phyloP scores from a whole-genome alignment of 2,888 invertebrate species.

The Andrena bicolor region DNA sequence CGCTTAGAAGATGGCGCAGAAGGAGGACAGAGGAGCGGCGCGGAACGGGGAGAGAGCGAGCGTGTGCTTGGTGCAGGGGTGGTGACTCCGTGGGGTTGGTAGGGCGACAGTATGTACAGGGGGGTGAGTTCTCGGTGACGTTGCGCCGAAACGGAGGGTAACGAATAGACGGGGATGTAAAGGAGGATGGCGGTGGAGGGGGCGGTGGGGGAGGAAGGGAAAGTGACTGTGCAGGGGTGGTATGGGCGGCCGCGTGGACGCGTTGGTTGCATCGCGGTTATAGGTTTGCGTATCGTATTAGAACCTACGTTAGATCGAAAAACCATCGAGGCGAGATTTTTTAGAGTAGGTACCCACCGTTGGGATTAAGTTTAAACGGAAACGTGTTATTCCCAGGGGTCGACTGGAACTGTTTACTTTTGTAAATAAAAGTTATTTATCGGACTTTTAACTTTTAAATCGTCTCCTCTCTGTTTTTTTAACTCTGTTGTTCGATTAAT shows the following conservation, averaged over 20 bases:
- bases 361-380: no score
- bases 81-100: conserved; percentile 58
- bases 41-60: conserved; percentile 31
- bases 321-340: not conserved
- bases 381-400: no score
- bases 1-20: conserved; percentile 55
- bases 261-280: conserved; percentile 57
- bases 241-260: conserved; percentile 26
- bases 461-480: no score
- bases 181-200: conserved; percentile 27
- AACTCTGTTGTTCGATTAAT: no score
- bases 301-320: conserved; percentile 41
- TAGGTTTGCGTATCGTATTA: conserved; percentile 39
- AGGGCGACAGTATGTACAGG: conserved; percentile 31
- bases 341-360: not conserved
- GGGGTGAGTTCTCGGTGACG: conserved; percentile 56
- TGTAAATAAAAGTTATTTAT: no score
- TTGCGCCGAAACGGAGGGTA: conserved; percentile 64
- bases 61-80: conserved; percentile 43
- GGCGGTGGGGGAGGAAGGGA: conserved; percentile 20
- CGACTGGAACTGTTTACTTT: no score
- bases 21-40: conserved; percentile 44
- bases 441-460: no score
- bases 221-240: conserved; percentile 39
- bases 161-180: conserved; percentile 50